Conservation (phyloP, 2,113 vertebrate genomes). For the Gymnorhina tibicen region DNA sequence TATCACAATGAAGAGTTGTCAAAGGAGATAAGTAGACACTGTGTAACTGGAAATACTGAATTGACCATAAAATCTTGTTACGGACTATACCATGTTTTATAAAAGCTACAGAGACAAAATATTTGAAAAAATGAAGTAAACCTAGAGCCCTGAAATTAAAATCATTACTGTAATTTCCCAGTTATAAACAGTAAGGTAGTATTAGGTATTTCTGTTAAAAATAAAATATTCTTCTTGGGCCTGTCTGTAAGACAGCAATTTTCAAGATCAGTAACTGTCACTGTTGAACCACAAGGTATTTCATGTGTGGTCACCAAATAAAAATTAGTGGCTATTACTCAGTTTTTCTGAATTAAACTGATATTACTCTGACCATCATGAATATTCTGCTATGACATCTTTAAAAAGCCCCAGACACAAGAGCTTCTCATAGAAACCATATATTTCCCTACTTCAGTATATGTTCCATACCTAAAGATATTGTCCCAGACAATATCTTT, state of each 20-base stretch:
- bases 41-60: not conserved
- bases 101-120: not conserved
- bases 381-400: not conserved
- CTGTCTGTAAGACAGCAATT: not conserved
- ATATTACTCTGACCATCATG: not conserved
- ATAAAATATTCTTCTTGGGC: not conserved
- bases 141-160: not conserved
- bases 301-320: not conserved
- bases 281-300: not conserved
- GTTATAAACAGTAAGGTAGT: not conserved
- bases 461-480: not conserved
- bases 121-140: not conserved
- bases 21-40: not conserved
- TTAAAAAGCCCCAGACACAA: not conserved
- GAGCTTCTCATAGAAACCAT: not conserved
- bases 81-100: not conserved
- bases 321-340: not conserved
- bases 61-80: not conserved
- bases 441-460: not conserved
- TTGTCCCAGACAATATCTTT: not conserved
- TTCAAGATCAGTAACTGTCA: not conserved
- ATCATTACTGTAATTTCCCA: not conserved
- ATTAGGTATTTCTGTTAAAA: not conserved
- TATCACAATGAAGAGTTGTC: slow-evolving; percentile 1
- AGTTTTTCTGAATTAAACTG: not conserved